Evolutionary conservation across 2,113 vertebrate genomes (phyloP), one percentile per base, ranked within the genome.

Genomic region (Otus sunia): DNA sequence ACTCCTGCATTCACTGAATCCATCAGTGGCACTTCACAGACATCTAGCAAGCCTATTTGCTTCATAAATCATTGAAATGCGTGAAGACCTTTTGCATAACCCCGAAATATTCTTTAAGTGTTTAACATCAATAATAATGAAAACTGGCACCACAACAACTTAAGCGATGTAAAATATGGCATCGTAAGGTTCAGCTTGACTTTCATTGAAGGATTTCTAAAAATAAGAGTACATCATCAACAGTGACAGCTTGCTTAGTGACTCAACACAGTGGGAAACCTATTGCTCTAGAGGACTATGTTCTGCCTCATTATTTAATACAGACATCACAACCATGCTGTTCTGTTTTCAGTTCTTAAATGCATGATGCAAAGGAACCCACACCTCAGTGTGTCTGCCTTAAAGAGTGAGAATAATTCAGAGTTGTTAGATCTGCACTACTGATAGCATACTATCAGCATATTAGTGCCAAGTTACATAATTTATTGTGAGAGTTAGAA

Each of bases 71-170:
- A 98, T 52, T 97, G 94, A 98, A 97, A 96, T 75, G 95, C 87
- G 37, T 94, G 91, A 96, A 97, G 96, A 97, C 95, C 94, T 97
- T 97, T 97, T 97, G 88, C 74, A 76, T 95, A 95, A 97, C 95
- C 97, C 97, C 97, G 96, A 97, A 97, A 97, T 97, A 97, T 94
- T 97, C 97, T 97, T 97, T 92, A 95, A 97, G 95, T 94, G 94
- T 97, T 98, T 96, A 98, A 93, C 97, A 98, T 98, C 96, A 96
- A 97, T 98, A 98, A 97, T 97, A 98, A 98, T 98, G 97, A 98
- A 98, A 98, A 97, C 86, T 92, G 86, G 95, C 94, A 97, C 91
- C 81, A 94, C 80, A 96, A 97, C 93, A 95, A 96, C 97, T 97
- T 96, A 97, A 97, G 95, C 80, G 94, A 96, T 93, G 94, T 97